phyloP scores from a whole-genome alignment of 35 echinoderm and acorn worm species.

The Diadema setosum region DNA sequence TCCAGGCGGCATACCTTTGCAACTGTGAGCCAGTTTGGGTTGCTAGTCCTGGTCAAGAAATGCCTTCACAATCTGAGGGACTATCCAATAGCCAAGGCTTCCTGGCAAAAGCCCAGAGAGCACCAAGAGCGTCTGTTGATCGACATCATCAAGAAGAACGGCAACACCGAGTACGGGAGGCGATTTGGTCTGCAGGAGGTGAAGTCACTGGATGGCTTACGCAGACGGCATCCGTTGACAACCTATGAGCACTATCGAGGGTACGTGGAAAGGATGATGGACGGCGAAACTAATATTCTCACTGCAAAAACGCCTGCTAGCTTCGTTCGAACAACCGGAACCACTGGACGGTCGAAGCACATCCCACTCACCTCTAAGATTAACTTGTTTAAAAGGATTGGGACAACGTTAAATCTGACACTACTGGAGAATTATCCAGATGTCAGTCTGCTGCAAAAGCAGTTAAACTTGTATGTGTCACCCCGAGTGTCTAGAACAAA shows the following conservation, averaged over 20 bases:
- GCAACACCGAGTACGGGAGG: slow-evolving; percentile 53
- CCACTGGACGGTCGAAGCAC: slow-evolving; percentile 41
- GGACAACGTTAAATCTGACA: too few relatives aligned
- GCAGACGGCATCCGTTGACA: slow-evolving; percentile 47
- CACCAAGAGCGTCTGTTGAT: slow-evolving; percentile 34
- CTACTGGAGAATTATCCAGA: neutral
- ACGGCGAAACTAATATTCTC: slow-evolving; percentile 57
- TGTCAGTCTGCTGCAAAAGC: slow-evolving; percentile 23
- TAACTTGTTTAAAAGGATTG: neutral
- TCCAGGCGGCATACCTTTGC: too few relatives aligned
- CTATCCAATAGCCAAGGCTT: too few relatives aligned
- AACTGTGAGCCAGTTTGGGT: too few relatives aligned
- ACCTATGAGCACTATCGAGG: slow-evolving; percentile 48
- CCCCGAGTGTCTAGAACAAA: neutral
- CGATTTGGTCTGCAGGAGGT: neutral
- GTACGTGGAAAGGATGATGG: slow-evolving; percentile 37
- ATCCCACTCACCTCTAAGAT: neutral
- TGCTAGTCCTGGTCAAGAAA: too few relatives aligned
- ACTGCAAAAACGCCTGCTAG: neutral
- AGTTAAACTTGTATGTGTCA: neutral
- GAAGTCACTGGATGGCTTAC: slow-evolving; percentile 26
- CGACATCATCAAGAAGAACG: slow-evolving; percentile 29
- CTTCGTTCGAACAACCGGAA: slow-evolving; percentile 44
- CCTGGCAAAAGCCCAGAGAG: too few relatives aligned
- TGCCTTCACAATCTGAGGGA: too few relatives aligned